These are phyloP conservation scores for Botrylloides violaceus DNA, from an alignment of 23 tunicate genomes.

Conservation along the genomic window DNA sequence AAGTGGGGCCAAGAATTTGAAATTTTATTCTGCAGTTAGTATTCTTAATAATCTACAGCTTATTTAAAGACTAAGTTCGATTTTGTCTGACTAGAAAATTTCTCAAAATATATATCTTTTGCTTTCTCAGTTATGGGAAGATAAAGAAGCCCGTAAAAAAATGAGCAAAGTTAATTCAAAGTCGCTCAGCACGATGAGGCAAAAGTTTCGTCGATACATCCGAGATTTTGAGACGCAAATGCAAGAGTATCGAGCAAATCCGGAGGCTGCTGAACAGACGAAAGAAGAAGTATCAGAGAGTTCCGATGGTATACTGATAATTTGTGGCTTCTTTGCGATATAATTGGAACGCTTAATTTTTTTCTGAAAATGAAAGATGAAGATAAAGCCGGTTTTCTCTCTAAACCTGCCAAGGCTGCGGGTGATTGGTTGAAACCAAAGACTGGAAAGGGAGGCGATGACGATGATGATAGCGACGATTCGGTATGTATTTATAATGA, in stretches of 20 bases:
- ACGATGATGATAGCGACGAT: constrained; percentile 30
- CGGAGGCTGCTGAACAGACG: constrained; percentile 29
- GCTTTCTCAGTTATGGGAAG: constrained; percentile 51
- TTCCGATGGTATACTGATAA: too few relatives aligned
- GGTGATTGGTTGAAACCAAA: constrained; percentile 10
- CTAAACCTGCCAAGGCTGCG: constrained; percentile 14
- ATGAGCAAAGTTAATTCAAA: constrained; percentile 64
- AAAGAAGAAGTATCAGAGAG: constrained; percentile 12
- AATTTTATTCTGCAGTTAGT: too few relatives aligned
- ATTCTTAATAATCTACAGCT: too few relatives aligned
- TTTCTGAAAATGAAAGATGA: background rate
- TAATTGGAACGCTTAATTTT: too few relatives aligned
- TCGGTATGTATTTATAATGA: constrained; percentile 28
- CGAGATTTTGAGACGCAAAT: constrained; percentile 82
- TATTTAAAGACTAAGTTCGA: too few relatives aligned
- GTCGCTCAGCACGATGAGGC: constrained; percentile 45
- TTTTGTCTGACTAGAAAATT: background rate
- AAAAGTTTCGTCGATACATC: constrained; percentile 70
- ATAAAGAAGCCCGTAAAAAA: constrained; percentile 68
- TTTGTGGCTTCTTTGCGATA: too few relatives aligned
- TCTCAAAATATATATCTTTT: background rate
- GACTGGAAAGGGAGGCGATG: background rate
- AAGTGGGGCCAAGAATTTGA: too few relatives aligned
- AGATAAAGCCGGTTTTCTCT: background rate
- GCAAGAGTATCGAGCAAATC: constrained; percentile 63